Evolutionary conservation across 2,888 invertebrate species (phyloP), one percentile per base, ranked within the genome.

Genomic region (Aspidapion aeneum): DNA sequence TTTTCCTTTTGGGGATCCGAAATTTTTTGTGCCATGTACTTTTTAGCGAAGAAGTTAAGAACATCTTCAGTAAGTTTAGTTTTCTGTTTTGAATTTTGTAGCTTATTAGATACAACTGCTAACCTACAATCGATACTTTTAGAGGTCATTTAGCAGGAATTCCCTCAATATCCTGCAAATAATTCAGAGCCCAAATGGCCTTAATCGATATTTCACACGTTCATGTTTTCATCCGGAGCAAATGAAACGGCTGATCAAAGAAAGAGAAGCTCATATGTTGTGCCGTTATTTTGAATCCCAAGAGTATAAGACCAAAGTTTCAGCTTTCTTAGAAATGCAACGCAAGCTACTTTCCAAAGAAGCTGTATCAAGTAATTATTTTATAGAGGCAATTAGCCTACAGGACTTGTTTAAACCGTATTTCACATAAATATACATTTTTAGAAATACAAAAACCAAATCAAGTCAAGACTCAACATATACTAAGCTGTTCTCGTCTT

Each of bases 191-290:
- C n/a, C n/a, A n/a, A n/a, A n/a, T n/a, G n/a, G n/a, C n/a, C n/a
- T n/a, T n/a, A n/a, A n/a, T n/a, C n/a, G n/a, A 35, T 35, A 35
- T 35, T 3, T 35, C 12, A 3, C 35, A 12, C 3, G 5, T n/a
- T 52, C 52, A 18, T 52, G 52, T 35, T 59, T 64, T 0, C 72
- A 72, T 57, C 72, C 72, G 5, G 72, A 72, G 61, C 66, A 68
- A 56, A 55, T 72, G 48, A 71, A 64, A 61, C 69, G 66, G 20
- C 60, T 67, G 7, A 52, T 71, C 9, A 71, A 66, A 58, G 64
- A 65, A 19, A 60, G 60, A 21, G 68, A 70, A 52, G 70, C 68
- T 0, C 63, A 66, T 22, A 63, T 60, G 57, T 57, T 71, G 3
- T 69, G 69, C 35, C 61, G 63, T 22, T 70, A 64, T 56, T 66